Conservation (phyloP, 2,888 invertebrate genomes). For the Drosophila antonietae region DNA sequence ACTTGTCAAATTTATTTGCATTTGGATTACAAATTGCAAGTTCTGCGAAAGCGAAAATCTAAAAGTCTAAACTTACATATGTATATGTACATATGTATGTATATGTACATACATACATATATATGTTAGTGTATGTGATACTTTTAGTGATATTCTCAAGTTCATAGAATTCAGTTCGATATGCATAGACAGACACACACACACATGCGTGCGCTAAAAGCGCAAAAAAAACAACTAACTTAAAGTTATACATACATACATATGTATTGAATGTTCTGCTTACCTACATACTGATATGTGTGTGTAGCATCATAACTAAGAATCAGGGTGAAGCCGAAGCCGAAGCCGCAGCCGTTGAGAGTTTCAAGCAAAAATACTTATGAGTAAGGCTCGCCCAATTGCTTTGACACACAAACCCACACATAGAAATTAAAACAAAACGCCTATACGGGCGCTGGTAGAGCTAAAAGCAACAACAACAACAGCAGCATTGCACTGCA, state of each 20-base stretch:
- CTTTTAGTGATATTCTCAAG: conserved; percentile 1
- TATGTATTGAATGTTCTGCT: conserved; percentile 8
- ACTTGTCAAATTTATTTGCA: background rate
- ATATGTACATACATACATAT: background rate
- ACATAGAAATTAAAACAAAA: conserved; percentile 77
- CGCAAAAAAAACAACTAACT: background rate
- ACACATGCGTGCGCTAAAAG: background rate
- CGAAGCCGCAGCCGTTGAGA: conserved; percentile 4
- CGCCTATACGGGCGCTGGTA: conserved; percentile 59
- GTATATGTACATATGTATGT: background rate
- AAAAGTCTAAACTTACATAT: background rate
- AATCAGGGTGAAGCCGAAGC: conserved; percentile 21
- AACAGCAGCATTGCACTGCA: conserved; percentile 23
- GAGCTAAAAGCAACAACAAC: conserved; percentile 21
- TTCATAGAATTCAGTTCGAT: conserved; percentile 6
- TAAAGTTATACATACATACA: background rate
- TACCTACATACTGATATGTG: conserved; percentile 23
- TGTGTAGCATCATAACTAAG: conserved; percentile 15
- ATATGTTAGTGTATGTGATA: background rate
- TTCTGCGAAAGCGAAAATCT: background rate
- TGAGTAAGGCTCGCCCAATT: conserved; percentile 67
- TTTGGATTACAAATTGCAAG: background rate
- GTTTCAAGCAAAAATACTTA: conserved; percentile 13
- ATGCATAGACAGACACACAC: background rate
- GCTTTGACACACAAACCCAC: conserved; percentile 78